Evolutionary conservation across 2,113 vertebrate species (phyloP).

Genomic region (Aldabrachelys gigantea): DNA sequence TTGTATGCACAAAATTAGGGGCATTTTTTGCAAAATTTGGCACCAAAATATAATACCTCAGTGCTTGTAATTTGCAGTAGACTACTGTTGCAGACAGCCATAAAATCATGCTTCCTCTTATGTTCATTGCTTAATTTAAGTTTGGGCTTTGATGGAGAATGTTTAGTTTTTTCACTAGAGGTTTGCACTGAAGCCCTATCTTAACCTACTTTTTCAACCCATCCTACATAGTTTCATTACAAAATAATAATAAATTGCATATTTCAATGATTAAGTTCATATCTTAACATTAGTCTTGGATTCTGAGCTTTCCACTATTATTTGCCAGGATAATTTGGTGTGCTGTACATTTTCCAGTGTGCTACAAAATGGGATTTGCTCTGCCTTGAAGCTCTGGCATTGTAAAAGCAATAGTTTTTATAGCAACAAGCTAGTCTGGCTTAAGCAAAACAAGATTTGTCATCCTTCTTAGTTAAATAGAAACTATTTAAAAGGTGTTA

Average conservation of each 20-base stretch:
- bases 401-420: conserved; percentile 39
- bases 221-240: not conserved
- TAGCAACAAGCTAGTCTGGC: conserved; percentile 1
- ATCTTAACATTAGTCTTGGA: conserved; percentile 28
- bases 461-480: conserved; percentile 76
- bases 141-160: not conserved
- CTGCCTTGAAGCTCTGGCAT: not conserved
- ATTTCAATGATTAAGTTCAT: not conserved
- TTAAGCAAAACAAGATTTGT: conserved; percentile 69
- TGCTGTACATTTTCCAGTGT: not conserved
- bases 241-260: not conserved
- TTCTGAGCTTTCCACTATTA: conserved; percentile 22
- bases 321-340: not conserved
- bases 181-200: not conserved
- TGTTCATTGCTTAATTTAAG: not conserved
- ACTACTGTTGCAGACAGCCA: not conserved
- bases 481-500: conserved; percentile 81
- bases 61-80: not conserved
- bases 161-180: not conserved
- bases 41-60: not conserved
- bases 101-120: not conserved
- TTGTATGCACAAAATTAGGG: not conserved
- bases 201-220: not conserved
- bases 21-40: conserved; percentile 4
- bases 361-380: not conserved